These are phyloP conservation scores for Lamellibrachia satsuma DNA, from an alignment of 2,888 invertebrate species.

Conservation along the genomic window DNA sequence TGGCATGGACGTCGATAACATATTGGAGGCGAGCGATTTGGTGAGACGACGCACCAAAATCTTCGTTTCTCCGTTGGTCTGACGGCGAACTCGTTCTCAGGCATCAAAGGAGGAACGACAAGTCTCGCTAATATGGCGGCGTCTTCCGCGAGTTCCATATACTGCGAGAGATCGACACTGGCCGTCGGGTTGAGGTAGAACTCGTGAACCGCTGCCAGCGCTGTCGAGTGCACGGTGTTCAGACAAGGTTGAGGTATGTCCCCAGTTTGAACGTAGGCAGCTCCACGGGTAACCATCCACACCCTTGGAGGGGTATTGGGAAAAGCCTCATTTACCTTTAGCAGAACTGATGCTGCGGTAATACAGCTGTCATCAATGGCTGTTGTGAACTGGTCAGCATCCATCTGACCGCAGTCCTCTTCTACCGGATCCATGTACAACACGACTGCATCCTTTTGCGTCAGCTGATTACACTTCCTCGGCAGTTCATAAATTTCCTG, in stretches of 20 bases:
- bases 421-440: not conserved
- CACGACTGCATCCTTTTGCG: not conserved
- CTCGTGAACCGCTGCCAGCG: not conserved
- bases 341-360: not conserved
- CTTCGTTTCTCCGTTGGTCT: not conserved
- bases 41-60: not conserved
- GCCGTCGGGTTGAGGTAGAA: not conserved
- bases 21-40: not conserved
- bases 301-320: not conserved
- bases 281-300: not conserved
- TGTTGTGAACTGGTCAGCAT: not conserved
- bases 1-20: not conserved
- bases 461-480: not conserved
- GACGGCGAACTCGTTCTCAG: not conserved
- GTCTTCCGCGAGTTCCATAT: not conserved
- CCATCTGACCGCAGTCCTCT: conserved; percentile 13
- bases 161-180: not conserved
- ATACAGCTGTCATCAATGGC: not conserved
- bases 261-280: not conserved
- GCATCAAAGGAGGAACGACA: not conserved
- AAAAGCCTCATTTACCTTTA: not conserved
- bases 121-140: not conserved
- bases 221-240: not conserved
- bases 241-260: not conserved
- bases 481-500: not conserved